Conservation (phyloP, 2,888 invertebrate genomes). For the Lycophotia porphyrea region DNA sequence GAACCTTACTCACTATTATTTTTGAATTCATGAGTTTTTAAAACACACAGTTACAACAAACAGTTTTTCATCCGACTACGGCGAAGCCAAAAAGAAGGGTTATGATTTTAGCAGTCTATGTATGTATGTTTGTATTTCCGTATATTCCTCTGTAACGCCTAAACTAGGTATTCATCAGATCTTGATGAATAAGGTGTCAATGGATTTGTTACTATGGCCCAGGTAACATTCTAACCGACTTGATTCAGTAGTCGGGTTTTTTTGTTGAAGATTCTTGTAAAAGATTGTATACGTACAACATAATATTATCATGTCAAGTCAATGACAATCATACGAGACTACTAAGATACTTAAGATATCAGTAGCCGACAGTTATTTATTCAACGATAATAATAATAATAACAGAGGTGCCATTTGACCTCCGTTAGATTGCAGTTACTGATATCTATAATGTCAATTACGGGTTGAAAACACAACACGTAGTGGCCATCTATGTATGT, state of each 20-base stretch:
- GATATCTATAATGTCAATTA: conserved; percentile 13
- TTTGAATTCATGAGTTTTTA: neutral
- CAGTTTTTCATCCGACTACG: no score
- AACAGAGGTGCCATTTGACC: conserved; percentile 10
- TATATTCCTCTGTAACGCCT: no score
- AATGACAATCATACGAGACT: neutral
- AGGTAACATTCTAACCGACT: no score
- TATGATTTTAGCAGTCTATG: no score
- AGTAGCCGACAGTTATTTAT: neutral
- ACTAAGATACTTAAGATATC: neutral
- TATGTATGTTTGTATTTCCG: no score
- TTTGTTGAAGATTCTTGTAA: no score
- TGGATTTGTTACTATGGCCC: no score
- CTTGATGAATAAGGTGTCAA: no score
- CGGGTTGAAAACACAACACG: neutral
- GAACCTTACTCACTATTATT: neutral
- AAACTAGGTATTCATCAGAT: no score
- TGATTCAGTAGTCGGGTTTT: no score
- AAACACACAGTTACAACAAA: no score
- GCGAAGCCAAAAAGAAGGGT: no score
- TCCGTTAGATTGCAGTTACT: conserved; percentile 22
- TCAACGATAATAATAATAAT: conserved; percentile 6
- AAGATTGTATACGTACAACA: neutral
- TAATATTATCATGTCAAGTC: neutral
- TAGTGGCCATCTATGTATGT: neutral